phyloP scores from a whole-genome alignment of 2,797 vertebrate species.

The Bovichtus variegatus region DNA sequence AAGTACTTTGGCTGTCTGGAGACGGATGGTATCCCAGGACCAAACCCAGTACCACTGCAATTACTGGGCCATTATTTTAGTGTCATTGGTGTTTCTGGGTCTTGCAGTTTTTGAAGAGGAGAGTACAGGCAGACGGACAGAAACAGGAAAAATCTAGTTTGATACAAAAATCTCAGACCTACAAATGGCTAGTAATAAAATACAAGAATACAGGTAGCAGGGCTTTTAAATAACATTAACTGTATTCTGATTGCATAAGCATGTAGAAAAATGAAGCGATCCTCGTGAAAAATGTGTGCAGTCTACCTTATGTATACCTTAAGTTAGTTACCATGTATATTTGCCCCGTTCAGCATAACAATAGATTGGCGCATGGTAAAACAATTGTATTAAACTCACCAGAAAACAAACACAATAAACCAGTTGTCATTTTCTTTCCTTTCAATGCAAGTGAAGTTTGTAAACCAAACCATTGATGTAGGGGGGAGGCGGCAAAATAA shows the following conservation, averaged over 20 bases:
- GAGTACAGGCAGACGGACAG: constrained; percentile 16
- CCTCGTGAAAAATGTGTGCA: background rate
- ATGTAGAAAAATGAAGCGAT: background rate
- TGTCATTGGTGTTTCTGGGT: constrained; percentile 54
- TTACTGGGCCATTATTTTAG: constrained; percentile 69
- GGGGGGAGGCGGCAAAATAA: background rate
- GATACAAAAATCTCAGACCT: background rate
- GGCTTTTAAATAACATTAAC: background rate
- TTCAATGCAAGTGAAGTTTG: too few species aligned
- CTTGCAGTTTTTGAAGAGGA: constrained; percentile 22
- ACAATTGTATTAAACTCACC: background rate
- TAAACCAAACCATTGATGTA: background rate
- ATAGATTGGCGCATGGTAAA: background rate
- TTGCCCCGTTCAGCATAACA: too few species aligned
- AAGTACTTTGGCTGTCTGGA: constrained; percentile 70
- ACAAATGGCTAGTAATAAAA: background rate
- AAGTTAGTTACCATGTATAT: background rate
- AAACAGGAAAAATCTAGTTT: background rate
- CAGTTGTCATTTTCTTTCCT: too few species aligned
- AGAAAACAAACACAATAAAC: too few species aligned
- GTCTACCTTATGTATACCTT: too few species aligned
- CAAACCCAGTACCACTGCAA: constrained; percentile 59
- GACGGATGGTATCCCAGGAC: constrained; percentile 60
- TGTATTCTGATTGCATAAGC: background rate
- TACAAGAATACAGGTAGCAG: background rate